Evolutionary conservation across 2,113 vertebrate genomes (phyloP).

Genomic region (Prietella phreatophila): DNA sequence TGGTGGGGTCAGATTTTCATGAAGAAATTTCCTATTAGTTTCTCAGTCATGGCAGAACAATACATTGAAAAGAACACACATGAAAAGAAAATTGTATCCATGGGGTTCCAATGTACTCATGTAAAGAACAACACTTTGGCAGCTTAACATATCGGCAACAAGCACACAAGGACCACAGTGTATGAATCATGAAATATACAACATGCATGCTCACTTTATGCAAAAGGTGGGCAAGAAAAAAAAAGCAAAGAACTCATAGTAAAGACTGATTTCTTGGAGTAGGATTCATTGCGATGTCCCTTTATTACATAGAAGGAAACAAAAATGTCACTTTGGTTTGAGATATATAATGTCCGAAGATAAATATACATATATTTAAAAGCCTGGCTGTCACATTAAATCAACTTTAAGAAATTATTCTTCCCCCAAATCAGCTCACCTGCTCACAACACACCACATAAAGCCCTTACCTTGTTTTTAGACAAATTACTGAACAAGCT

Average conservation of each 20-base stretch:
- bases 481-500: background rate
- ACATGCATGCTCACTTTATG: conserved; percentile 22
- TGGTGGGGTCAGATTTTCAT: background rate
- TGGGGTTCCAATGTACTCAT: too few species aligned
- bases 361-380: background rate
- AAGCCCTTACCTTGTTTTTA: conserved; percentile 78
- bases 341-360: background rate
- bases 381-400: background rate
- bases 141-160: conserved; percentile 36
- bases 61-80: too few species aligned
- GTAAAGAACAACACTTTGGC: conserved; percentile 9
- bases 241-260: background rate
- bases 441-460: conserved; percentile 27
- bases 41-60: background rate
- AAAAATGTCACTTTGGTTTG: conserved; percentile 5
- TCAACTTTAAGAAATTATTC: conserved; percentile 18
- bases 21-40: background rate
- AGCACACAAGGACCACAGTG: conserved; percentile 32
- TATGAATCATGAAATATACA: conserved; percentile 27
- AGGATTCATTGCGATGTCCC: background rate
- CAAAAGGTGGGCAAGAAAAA: background rate
- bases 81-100: too few species aligned
- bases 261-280: background rate
- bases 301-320: background rate
- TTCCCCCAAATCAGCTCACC: conserved; percentile 20